Evolutionary conservation across 37 sponge, comb jelly and placozoan species (phyloP).

Genomic region (Halisarca cf. caerulea): DNA sequence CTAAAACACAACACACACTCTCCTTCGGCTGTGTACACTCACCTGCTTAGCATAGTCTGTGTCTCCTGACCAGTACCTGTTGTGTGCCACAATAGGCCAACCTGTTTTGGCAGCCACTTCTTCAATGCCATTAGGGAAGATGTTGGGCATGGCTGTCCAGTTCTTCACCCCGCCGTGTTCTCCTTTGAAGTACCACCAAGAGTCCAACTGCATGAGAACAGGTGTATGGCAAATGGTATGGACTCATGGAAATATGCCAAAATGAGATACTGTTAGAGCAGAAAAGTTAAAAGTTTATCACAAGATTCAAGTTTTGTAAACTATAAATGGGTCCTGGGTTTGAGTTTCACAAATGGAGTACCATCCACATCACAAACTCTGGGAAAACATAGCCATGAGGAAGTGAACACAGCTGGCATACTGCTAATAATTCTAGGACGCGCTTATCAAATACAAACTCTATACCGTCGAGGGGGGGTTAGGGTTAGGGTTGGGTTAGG

Average conservation of each 20-base stretch:
- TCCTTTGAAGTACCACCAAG: conserved; percentile 89
- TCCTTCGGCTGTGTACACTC: not conserved
- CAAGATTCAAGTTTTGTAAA: no score
- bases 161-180: conserved; percentile 65
- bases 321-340: no score
- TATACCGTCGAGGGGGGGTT: no score
- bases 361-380: no score
- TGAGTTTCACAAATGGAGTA: no score
- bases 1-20: not conserved
- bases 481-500: no score
- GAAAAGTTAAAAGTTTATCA: no score
- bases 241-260: conserved; percentile 49
- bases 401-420: no score
- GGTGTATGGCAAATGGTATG: not conserved
- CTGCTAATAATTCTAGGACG: no score
- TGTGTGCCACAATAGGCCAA: conserved; percentile 73
- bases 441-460: no score
- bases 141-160: conserved; percentile 70
- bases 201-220: conserved; percentile 47
- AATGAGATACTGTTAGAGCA: conserved; percentile 58
- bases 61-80: conserved; percentile 71
- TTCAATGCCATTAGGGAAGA: conserved; percentile 76
- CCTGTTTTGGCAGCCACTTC: conserved; percentile 48
- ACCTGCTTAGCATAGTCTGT: conserved; percentile 78
- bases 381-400: no score